Evolutionary conservation across 2,888 invertebrate genomes (phyloP).

Genomic region (Dilophus febrilis): DNA sequence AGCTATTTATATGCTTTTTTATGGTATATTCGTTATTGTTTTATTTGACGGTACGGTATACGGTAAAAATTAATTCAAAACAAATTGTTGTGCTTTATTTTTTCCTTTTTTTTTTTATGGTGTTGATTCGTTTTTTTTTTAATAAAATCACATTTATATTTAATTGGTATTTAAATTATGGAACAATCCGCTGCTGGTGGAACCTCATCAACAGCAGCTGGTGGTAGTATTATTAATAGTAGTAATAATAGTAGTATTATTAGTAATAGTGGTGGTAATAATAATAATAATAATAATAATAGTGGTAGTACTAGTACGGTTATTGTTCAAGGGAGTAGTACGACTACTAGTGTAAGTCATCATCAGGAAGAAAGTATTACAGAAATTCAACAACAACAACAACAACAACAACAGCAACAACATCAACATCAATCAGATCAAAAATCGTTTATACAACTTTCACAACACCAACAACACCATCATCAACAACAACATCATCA

Average conservation of each 20-base stretch:
- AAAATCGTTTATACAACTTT: neutral
- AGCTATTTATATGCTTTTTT: too few relatives aligned
- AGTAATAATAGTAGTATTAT: slow-evolving; percentile 5
- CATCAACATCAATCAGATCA: too few relatives aligned
- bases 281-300: slow-evolving; percentile 6
- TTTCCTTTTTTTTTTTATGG: too few relatives aligned
- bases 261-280: slow-evolving; percentile 9
- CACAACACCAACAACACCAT: neutral
- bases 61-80: too few relatives aligned
- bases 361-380: too few relatives aligned
- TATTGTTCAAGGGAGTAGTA: neutral
- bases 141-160: neutral
- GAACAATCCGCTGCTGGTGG: slow-evolving; percentile 1
- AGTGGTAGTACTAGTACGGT: too few relatives aligned
- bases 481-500: neutral
- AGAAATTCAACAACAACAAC: slow-evolving; percentile 1
- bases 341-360: too few relatives aligned
- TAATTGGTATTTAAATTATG: neutral
- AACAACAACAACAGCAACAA: slow-evolving; percentile 1
- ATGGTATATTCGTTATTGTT: neutral
- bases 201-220: slow-evolving; percentile 3
- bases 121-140: too few relatives aligned
- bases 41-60: neutral
- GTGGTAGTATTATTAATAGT: slow-evolving; percentile 10
- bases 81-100: too few relatives aligned